Evolutionary conservation across 2,888 invertebrate genomes (phyloP).

Genomic region (Eupithecia subumbrata): DNA sequence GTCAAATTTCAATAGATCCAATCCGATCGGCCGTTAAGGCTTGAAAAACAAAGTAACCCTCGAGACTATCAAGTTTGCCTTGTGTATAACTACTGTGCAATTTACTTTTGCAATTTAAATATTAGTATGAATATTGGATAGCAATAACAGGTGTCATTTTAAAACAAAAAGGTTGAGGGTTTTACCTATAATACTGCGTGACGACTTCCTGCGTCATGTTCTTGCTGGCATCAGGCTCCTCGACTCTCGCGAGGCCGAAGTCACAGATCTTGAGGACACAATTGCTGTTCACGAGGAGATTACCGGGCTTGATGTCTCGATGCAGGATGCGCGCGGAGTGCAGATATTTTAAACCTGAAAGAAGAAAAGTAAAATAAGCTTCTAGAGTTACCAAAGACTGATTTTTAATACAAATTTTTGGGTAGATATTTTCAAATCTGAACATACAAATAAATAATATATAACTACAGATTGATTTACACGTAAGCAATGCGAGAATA

Average conservation of each 20-base stretch:
- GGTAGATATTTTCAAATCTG: neutral
- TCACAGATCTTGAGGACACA: conserved; percentile 99
- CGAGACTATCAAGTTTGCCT: neutral
- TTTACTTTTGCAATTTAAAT: neutral
- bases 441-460: no score
- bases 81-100: neutral
- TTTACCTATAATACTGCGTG: conserved; percentile 97
- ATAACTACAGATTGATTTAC: no score
- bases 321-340: conserved; percentile 99
- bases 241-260: conserved; percentile 98
- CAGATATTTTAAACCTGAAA: conserved; percentile 96
- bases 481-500: neutral
- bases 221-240: conserved; percentile 96
- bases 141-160: neutral
- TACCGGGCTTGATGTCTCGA: conserved; percentile 99
- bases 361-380: conserved; percentile 10
- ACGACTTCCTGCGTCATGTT: conserved; percentile 99
- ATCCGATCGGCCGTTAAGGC: neutral
- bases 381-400: neutral
- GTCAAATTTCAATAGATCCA: neutral
- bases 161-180: neutral
- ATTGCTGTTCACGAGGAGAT: conserved; percentile 99
- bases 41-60: neutral
- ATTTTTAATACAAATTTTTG: neutral
- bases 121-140: no score